Conservation (phyloP, 2,113 vertebrate species). For the Boulengeromyrus knoepffleri region DNA sequence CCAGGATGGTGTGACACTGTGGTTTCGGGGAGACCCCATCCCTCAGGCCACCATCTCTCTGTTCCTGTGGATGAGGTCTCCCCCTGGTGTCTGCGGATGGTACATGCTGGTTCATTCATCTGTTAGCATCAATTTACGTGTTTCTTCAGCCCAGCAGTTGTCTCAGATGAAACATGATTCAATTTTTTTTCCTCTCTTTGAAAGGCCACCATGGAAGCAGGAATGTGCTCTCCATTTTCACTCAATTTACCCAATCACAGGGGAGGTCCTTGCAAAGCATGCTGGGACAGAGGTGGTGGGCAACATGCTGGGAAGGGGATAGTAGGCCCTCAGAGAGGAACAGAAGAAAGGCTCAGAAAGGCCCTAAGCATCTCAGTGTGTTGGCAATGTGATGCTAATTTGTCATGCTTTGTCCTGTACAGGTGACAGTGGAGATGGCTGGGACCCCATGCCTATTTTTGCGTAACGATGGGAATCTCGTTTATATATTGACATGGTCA, state of each 20-base stretch:
- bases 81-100: neutral
- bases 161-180: neutral
- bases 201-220: slow-evolving; percentile 25
- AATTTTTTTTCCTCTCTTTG: neutral
- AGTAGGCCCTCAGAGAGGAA: slow-evolving; percentile 57
- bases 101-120: neutral
- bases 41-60: slow-evolving; percentile 55
- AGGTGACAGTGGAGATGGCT: neutral
- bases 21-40: slow-evolving; percentile 52
- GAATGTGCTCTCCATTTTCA: slow-evolving; percentile 43
- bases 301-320: slow-evolving; percentile 49
- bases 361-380: neutral
- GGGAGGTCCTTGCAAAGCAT: slow-evolving; percentile 48
- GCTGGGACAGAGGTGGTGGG: slow-evolving; percentile 46
- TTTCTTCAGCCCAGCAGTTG: neutral
- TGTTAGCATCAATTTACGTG: neutral
- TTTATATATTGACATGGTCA: neutral
- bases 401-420: neutral
- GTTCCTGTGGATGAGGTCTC: slow-evolving; percentile 14
- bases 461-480: no score
- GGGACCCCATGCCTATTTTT: neutral
- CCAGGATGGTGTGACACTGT: slow-evolving; percentile 52
- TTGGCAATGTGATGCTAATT: neutral
- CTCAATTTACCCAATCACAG: slow-evolving; percentile 41
- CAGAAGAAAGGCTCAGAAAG: neutral